phyloP scores from a whole-genome alignment of 2,888 invertebrate species.

The Dugesia japonica region DNA sequence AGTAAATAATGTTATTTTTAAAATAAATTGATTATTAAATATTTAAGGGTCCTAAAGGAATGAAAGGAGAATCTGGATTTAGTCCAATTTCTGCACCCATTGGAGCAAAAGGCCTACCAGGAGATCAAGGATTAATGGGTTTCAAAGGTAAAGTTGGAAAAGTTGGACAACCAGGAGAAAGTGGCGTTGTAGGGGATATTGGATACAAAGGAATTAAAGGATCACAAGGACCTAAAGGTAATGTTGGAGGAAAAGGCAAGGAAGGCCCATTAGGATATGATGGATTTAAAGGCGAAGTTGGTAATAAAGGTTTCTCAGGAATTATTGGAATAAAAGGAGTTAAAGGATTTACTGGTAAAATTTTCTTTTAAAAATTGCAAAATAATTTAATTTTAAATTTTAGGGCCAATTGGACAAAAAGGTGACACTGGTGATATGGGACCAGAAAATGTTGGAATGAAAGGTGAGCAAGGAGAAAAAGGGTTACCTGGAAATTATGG shows the following conservation, averaged over 20 bases:
- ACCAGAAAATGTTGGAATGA: neutral
- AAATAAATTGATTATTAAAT: neutral
- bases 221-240: neutral
- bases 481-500: neutral
- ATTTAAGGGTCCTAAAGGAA: neutral
- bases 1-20: neutral
- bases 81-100: neutral
- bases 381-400: neutral
- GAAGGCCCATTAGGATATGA: neutral
- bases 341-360: neutral
- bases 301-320: neutral
- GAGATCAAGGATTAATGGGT: neutral
- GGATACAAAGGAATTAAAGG: neutral
- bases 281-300: neutral
- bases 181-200: neutral
- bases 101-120: neutral
- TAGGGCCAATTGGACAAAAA: neutral
- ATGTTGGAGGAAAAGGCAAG: neutral
- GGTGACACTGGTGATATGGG: neutral
- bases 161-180: neutral
- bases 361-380: neutral
- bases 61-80: neutral
- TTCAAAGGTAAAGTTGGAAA: neutral
- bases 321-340: neutral
- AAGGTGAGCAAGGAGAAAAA: conserved; percentile 1